Base-by-base conservation (phyloP, 2,113 vertebrate species). In the Daboia siamensis region DNA sequence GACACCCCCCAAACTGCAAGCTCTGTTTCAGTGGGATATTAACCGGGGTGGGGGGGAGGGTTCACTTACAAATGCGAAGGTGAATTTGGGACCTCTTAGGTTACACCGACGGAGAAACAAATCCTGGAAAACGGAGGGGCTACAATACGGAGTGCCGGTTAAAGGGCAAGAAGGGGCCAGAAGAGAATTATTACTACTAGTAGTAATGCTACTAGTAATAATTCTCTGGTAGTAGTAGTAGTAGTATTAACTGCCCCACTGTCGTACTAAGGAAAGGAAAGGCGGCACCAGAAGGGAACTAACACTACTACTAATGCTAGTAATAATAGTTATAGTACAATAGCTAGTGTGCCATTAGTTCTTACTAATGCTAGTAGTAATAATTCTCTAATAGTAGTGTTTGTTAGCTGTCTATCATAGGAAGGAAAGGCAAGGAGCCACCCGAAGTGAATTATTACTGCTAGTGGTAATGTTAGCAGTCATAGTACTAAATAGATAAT, bases 251-350 rank as follows among this genome's bases (percentile, higher is more conserved):
- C 2, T 80, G 69, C 69, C 2, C 69, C 39, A 39, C 33, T 80
- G 39, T 39, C 1, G 8, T 39, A 8, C 15, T 2, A 74, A 74
- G 17, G 55, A 20, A 56, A 20, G 55, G 55, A 20, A 56, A 4
- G 15, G 15, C 1, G 17, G 4, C n/a, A 33, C n/a, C 1, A 0
- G 5, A 74, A 33, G 12, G n/a, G 13, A 6, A 74, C 17, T 20
- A 55, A 1, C 48, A 51, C 48, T 15, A 39, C 13, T 69, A 69
- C 0, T 17, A 39, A 33, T 39, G 1, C 1, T 39, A 20, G 5
- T 29, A 69, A 29, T 51, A 51, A 51, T 9, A 51, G 48, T 51
- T 51, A 7, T 51, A 8, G 48, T 51, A 11, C 26, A 29, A 61
- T 61, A 26, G 9, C 59, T 61, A 61, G 59, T 29, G 29, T 29